Percentiles rank a stretch among this genome's conserved stretches.
These are phyloP conservation scores for Diplolepis rosae DNA, from an alignment of 2,888 invertebrate genomes.

Conservation along the genomic window DNA sequence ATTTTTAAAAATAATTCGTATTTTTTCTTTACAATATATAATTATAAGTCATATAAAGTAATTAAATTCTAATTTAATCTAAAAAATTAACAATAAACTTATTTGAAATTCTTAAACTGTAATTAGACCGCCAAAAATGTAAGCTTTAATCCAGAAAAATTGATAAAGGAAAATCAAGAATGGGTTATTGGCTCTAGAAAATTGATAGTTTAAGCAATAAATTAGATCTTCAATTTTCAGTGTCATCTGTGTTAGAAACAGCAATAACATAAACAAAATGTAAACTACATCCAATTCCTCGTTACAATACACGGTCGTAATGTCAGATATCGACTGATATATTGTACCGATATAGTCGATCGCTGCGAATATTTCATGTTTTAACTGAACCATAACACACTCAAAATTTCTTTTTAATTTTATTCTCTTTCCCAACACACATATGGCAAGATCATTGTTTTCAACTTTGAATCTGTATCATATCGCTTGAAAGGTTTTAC, in stretches of 20 bases:
- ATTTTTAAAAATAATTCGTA: no score
- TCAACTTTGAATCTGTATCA: background rate
- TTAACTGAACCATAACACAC: slow-evolving; percentile 12
- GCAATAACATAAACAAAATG: slow-evolving; percentile 58
- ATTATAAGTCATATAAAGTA: no score
- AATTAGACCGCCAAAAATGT: no score
- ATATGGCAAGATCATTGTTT: background rate
- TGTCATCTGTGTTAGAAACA: background rate
- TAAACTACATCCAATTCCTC: slow-evolving; percentile 53
- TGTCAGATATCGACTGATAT: slow-evolving; percentile 24
- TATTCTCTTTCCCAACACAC: background rate
- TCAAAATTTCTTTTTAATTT: slow-evolving; percentile 19
- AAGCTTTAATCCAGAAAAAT: no score
- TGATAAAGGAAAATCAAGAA: no score
- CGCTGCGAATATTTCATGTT: background rate
- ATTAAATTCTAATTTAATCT: no score
- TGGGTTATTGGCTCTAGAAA: no score
- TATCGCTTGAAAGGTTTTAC: background rate
- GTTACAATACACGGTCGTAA: slow-evolving; percentile 5
- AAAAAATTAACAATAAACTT: no score
- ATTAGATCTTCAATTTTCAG: background rate
- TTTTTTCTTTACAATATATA: no score
- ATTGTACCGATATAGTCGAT: slow-evolving; percentile 16
- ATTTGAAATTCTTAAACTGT: no score
- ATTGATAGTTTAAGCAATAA: no score